Evolutionary conservation across 2,113 vertebrate genomes (phyloP).

Genomic region (Seriola quinqueradiata): DNA sequence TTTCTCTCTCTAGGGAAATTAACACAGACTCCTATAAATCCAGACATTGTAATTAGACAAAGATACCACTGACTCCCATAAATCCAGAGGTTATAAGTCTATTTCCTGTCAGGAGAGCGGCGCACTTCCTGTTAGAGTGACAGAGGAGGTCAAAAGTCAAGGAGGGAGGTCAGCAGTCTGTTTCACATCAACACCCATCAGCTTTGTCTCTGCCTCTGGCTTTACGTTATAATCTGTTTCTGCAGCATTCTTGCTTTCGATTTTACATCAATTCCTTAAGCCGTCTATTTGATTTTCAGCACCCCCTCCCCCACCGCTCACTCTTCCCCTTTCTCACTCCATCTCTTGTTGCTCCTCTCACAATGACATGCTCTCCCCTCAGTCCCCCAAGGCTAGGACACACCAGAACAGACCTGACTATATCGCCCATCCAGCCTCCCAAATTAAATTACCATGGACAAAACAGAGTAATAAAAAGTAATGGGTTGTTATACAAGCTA

Average conservation of each 20-base stretch:
- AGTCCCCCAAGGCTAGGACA: slow-evolving; percentile 57
- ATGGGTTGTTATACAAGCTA: slow-evolving; percentile 74
- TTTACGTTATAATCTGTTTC: not conserved
- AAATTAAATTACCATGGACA: slow-evolving; percentile 80
- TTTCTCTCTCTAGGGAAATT: slow-evolving; percentile 64
- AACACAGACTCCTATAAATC: slow-evolving; percentile 69
- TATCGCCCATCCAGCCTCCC: slow-evolving; percentile 66
- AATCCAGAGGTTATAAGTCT: slow-evolving; percentile 62
- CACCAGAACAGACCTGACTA: slow-evolving; percentile 56
- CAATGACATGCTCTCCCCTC: slow-evolving; percentile 32
- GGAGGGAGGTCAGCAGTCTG: slow-evolving; percentile 68
- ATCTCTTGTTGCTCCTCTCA: slow-evolving; percentile 48
- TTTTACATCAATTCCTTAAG: slow-evolving; percentile 23
- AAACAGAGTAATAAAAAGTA: slow-evolving; percentile 79
- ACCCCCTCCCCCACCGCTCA: slow-evolving; percentile 5
- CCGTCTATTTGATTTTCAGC: slow-evolving; percentile 22
- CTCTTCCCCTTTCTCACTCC: slow-evolving; percentile 28
- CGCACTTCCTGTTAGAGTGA: slow-evolving; percentile 70
- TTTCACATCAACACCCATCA: slow-evolving; percentile 70
- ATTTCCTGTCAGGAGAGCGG: slow-evolving; percentile 67
- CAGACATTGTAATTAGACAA: slow-evolving; percentile 73
- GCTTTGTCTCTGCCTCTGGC: slow-evolving; percentile 32
- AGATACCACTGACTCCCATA: slow-evolving; percentile 62
- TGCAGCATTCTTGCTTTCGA: slow-evolving; percentile 22
- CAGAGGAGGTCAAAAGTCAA: slow-evolving; percentile 64